phyloP scores from a whole-genome alignment of 2,888 invertebrate species.

The Cataglyphis rosenhaueri region DNA sequence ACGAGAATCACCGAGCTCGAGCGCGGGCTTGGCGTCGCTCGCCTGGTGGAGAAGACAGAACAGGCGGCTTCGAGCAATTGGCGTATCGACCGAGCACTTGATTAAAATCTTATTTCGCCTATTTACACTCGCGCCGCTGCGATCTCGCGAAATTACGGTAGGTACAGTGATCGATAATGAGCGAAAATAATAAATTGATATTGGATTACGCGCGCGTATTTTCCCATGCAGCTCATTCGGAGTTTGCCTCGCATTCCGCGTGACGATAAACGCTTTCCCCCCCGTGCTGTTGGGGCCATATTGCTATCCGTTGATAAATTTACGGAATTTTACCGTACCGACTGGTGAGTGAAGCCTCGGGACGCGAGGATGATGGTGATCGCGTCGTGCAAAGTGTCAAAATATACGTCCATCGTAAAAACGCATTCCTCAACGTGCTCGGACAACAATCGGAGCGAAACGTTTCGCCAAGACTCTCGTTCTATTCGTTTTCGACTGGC shows the following conservation, averaged over 20 bases:
- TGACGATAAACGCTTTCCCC: conserved; percentile 56
- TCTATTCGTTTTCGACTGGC: background rate
- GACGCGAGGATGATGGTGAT: conserved; percentile 13
- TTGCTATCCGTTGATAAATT: conserved; percentile 86
- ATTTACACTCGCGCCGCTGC: conserved; percentile 43
- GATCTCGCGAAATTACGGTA: conserved; percentile 48
- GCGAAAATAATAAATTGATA: background rate
- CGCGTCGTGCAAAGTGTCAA: background rate
- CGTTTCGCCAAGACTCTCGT: background rate
- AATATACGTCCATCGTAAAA: background rate
- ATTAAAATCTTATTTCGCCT: conserved; percentile 65
- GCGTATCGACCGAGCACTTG: conserved; percentile 83
- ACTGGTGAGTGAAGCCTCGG: conserved; percentile 80
- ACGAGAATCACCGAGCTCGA: background rate
- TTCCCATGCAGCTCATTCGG: background rate
- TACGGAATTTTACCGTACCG: conserved; percentile 84
- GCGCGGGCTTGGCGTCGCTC: conserved; percentile 72
- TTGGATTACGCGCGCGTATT: background rate
- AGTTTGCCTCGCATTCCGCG: conserved; percentile 49
- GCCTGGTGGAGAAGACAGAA: conserved; percentile 68
- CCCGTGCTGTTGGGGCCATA: conserved; percentile 79
- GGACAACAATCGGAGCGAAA: background rate
- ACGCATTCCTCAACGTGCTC: background rate
- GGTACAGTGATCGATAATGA: conserved; percentile 57
- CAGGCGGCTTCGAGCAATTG: conserved; percentile 18